Evolutionary conservation across 2,888 invertebrate genomes (phyloP), one percentile per base, ranked within the genome.

Genomic region (Ophioninae sp.): DNA sequence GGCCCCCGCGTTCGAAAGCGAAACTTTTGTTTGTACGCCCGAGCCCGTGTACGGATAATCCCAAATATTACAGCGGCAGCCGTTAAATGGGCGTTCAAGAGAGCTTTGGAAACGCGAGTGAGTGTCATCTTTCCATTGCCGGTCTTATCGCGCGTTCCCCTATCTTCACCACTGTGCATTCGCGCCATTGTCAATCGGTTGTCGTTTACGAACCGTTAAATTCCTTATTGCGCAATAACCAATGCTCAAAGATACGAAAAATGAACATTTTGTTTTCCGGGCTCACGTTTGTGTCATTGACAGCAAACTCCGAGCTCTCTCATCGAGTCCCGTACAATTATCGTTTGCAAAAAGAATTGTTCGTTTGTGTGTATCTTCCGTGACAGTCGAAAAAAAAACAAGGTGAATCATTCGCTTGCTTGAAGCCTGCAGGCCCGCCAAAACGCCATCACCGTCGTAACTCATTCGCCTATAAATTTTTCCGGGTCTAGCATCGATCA

Each of bases 391-490:
- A 50, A 67, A 74, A 70, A 50, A 68, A 65, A 69, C 64, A 62
- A 73, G 61, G 59, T 50, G 70, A 59, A 64, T 76, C 41, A 56
- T 74, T 74, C 59, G 50, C 59, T 77, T 62, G 61, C 65, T 61
- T 39, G 70, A 73, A 73, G 23, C 23, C 68, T 72, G 69, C 61
- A 61, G 62, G 69, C 62, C 62, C 67, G 41, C 59, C 23, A 10
- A 39, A 57, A 61, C 64, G 44, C 73, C 70, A 65, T 37, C 80
- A 81, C 79, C 83, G 81, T 83, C 81, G 87, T 91, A 91, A 91
- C 91, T 91, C 90, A 91, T 91, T 91, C 91, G 89, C 89, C 92
- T 90, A 92, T 92, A 92, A 92, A 92, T 92, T 91, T 90, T 88
- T 85, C 83, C 68, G 70, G 82, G 83, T 86, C 83, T 82, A 83